These are phyloP conservation scores for Hofmannophila pseudospretella DNA, from an alignment of 2,888 invertebrate species.

Conservation along the genomic window DNA sequence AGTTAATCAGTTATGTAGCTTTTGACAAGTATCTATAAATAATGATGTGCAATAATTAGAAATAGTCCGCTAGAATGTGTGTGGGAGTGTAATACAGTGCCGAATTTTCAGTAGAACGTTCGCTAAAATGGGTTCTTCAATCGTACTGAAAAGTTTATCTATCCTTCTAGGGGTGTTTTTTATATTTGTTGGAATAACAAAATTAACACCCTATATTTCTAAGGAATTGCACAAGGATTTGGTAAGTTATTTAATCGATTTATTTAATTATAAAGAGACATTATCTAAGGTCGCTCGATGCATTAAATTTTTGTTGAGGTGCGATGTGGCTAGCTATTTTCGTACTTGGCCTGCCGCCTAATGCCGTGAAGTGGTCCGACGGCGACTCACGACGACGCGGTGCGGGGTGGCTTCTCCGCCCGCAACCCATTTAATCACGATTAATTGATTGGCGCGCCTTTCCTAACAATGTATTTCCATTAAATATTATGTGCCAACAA, in stretches of 20 bases:
- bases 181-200: constrained; percentile 95
- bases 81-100: constrained; percentile 25
- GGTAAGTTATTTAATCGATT: constrained; percentile 78
- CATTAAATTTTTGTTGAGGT: constrained; percentile 64
- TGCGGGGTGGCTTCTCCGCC: constrained; percentile 4
- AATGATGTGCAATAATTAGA: constrained; percentile 1
- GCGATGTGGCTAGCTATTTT: constrained; percentile 69
- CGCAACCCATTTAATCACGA: constrained; percentile 9
- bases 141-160: constrained; percentile 94
- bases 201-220: constrained; percentile 93
- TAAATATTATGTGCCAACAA: constrained; percentile 2
- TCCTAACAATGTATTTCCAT: constrained; percentile 6
- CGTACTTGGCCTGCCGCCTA: constrained; percentile 75
- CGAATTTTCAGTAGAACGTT: constrained; percentile 20
- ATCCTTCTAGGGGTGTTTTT: constrained; percentile 95
- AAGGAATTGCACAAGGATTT: constrained; percentile 97
- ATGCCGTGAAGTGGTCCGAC: constrained; percentile 58
- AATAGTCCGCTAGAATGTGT: constrained; percentile 4
- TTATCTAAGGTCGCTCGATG: constrained; percentile 53
- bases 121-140: constrained; percentile 77
- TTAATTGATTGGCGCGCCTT: constrained; percentile 11
- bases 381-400: constrained; percentile 24
- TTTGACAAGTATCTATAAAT: background rate
- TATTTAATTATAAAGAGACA: constrained; percentile 16
- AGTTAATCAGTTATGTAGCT: constrained; percentile 3